These are phyloP conservation scores for Hypothenemus hampei DNA, from an alignment of 1,140 invertebrate genomes.

Conservation along the genomic window DNA sequence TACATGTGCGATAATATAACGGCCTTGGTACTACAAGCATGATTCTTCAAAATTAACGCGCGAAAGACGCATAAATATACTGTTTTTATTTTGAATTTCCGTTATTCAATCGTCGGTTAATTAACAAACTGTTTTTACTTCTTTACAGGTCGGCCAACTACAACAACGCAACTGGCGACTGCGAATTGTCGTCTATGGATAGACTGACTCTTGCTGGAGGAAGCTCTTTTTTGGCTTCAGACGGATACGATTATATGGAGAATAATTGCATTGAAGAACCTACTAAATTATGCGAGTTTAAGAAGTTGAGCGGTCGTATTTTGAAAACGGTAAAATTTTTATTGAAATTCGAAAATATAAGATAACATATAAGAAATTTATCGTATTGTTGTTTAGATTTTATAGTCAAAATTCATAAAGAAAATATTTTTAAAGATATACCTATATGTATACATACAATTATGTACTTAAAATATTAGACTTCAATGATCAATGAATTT, in stretches of 20 bases:
- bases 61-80: not conserved
- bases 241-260: conserved; percentile 78
- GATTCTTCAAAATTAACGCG: not conserved
- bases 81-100: no score
- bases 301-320: conserved; percentile 79
- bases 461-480: no score
- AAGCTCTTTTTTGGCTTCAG: conserved; percentile 58
- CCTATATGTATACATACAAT: no score
- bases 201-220: conserved; percentile 77
- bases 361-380: no score
- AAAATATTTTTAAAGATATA: no score
- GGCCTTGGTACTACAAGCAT: conserved; percentile 9
- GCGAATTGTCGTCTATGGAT: conserved; percentile 86
- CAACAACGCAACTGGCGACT: conserved; percentile 77
- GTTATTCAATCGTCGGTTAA: no score
- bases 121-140: no score
- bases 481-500: no score
- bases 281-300: conserved; percentile 88
- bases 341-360: no score
- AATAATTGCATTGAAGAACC: conserved; percentile 88
- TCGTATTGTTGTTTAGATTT: no score
- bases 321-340: conserved; percentile 73
- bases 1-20: no score
- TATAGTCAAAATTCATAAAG: no score
- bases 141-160: conserved; percentile 85